These are phyloP conservation scores for Ricordea florida DNA, from an alignment of 92 coral and sea anemone genomes.

Conservation along the genomic window DNA sequence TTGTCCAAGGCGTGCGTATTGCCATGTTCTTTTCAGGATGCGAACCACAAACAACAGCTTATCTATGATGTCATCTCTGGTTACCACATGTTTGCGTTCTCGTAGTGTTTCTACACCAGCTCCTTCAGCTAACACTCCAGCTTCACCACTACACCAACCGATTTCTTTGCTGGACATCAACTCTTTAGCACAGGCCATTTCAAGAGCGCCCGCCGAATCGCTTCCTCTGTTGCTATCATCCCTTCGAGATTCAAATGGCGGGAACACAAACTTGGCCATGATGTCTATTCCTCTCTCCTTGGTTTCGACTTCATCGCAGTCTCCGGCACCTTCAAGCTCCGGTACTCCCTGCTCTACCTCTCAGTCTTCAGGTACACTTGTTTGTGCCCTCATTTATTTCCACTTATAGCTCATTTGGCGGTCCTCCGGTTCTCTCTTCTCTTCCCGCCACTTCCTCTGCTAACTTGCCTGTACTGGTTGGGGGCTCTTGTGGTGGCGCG, in stretches of 20 bases:
- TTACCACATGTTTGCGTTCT: background rate
- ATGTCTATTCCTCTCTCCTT: background rate
- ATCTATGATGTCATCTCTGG: background rate
- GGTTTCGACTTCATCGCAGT: background rate
- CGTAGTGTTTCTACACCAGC: background rate
- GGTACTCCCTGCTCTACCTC: background rate
- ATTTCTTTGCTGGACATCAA: background rate
- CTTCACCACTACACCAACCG: background rate
- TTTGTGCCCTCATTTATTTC: background rate
- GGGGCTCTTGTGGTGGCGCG: background rate
- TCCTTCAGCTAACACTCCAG: background rate
- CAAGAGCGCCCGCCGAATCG: too few species aligned
- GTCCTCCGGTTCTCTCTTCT: background rate
- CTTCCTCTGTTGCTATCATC: too few species aligned
- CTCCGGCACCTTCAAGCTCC: background rate
- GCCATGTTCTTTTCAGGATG: background rate
- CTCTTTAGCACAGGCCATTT: too few species aligned
- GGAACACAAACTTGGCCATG: background rate
- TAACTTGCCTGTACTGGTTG: background rate
- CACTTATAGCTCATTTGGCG: background rate
- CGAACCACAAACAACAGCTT: slow-evolving; percentile 4
- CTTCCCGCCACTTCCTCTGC: background rate
- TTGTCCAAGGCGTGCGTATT: background rate
- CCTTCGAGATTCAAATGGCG: background rate
- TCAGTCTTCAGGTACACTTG: background rate